Percentiles rank a stretch among this genome's conserved stretches.
Evolutionary conservation across 2,888 invertebrate species (phyloP).

Genomic region (Psococerastis gibbosa): DNA sequence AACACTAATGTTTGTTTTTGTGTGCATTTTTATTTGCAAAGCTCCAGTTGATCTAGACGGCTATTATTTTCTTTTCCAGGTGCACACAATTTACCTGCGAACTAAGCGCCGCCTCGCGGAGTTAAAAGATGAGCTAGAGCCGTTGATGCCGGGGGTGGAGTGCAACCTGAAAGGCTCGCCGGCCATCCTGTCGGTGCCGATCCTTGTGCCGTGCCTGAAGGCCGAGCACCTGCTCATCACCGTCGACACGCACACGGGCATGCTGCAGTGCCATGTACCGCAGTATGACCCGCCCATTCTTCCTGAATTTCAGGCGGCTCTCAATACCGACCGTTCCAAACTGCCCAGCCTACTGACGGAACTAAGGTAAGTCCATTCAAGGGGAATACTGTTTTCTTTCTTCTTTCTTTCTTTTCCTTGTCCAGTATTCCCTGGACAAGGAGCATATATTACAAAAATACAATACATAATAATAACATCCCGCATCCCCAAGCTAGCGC

Average conservation of each 20-base stretch:
- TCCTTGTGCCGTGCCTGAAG: constrained; percentile 71
- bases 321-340: constrained; percentile 52
- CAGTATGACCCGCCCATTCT: constrained; percentile 71
- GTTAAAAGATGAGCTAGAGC: constrained; percentile 55
- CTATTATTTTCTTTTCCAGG: constrained; percentile 26
- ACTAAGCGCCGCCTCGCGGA: constrained; percentile 68
- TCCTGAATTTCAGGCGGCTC: constrained; percentile 59
- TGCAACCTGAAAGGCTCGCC: constrained; percentile 77
- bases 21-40: too few relatives aligned
- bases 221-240: constrained; percentile 85
- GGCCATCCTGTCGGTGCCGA: constrained; percentile 76
- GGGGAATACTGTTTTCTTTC: too few relatives aligned
- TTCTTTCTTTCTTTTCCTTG: too few relatives aligned
- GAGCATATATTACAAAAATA: too few relatives aligned
- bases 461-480: too few relatives aligned
- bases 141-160: constrained; percentile 48
- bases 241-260: constrained; percentile 86
- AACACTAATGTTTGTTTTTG: background rate
- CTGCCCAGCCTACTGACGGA: constrained; percentile 48
- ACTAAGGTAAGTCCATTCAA: constrained; percentile 35
- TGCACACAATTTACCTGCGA: constrained; percentile 87
- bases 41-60: too few relatives aligned
- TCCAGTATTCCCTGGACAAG: too few relatives aligned
- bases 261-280: constrained; percentile 78
- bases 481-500: too few relatives aligned